Percentiles rank a stretch among this genome's conserved stretches.
These are phyloP conservation scores for Clanis bilineata DNA, from an alignment of 2,888 invertebrate species.

Conservation along the genomic window DNA sequence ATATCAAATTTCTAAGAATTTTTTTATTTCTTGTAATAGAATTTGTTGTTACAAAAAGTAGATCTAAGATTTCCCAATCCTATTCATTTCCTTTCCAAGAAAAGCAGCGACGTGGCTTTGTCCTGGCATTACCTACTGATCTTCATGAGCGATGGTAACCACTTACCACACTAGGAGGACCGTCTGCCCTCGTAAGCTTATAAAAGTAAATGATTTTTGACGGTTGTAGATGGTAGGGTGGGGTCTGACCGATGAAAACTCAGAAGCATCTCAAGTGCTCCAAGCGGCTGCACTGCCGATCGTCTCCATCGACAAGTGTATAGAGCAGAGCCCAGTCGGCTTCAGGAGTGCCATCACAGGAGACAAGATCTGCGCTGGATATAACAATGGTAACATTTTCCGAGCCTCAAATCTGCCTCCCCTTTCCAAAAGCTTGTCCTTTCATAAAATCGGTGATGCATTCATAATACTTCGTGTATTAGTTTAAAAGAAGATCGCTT, in stretches of 20 bases:
- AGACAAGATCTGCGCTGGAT: too few species aligned
- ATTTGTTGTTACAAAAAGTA: too few species aligned
- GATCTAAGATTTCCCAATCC: too few species aligned
- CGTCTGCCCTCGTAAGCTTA: too few species aligned
- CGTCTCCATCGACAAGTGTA: slow-evolving; percentile 40
- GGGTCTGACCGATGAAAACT: slow-evolving; percentile 44
- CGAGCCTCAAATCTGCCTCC: not conserved
- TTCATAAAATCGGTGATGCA: not conserved
- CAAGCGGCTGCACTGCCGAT: slow-evolving; percentile 46
- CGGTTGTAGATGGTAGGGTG: slow-evolving; percentile 47
- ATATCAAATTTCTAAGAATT: too few species aligned
- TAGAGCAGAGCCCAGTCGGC: slow-evolving; percentile 29
- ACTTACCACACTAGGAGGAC: too few species aligned
- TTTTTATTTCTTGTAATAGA: too few species aligned
- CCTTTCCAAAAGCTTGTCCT: not conserved
- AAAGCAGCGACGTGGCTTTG: too few species aligned
- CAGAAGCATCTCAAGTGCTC: slow-evolving; percentile 36
- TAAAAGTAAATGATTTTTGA: too few species aligned
- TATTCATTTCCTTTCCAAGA: too few species aligned
- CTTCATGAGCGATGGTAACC: too few species aligned
- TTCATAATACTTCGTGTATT: not conserved
- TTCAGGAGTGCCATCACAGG: slow-evolving; percentile 48
- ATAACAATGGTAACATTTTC: slow-evolving; percentile 39
- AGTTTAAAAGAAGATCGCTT: not conserved
- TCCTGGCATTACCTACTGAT: too few species aligned